Evolutionary conservation across 2,888 invertebrate genomes (phyloP), one percentile per base, ranked within the genome.

Genomic region (Uropetala carovei): DNA sequence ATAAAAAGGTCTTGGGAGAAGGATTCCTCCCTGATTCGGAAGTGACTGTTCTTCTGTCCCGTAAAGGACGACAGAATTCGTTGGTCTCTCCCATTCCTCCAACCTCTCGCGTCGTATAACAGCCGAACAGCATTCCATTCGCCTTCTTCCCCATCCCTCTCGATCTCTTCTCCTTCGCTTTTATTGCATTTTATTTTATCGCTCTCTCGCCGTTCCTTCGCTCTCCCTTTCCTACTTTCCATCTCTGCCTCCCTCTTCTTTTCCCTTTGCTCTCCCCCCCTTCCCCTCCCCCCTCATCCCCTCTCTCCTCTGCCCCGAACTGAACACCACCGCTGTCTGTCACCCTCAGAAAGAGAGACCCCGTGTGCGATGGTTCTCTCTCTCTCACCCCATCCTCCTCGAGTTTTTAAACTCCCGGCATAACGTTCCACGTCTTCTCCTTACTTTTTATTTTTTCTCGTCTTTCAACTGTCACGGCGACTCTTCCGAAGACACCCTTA

Each of bases 181-280:
- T 89, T 89, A 89, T 89, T 89, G 56, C 89, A 22, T 91, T 92
- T 92, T 85, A 27, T 92, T 82, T 92, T 92, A 91, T 92, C 92
- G 92, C 93, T 92, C 93, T 92, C 93, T 93, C 92, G 93, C 93
- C 92, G 94, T 94, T 95, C 94, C 95, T 94, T 94, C 94, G 94
- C 94, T 94, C 94, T 94, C 94, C 94, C 94, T 94, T 94, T 94
- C 94, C 93, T 93, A 94, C 94, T 95, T 95, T 94, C 94, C 94
- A 94, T 94, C 94, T 95, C 94, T 94, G 94, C 95, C 95, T 94
- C 94, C 93, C 93, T 93, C 93, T 94, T 92, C 93, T 93, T 93
- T 81, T 92, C 68, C 43, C 5, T 43, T 43, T 43, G 81, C 18
- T 85, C 92, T 58, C 91, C 92, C 16, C 92, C 92, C 93, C 93